Percentiles rank a stretch among this genome's conserved stretches.
phyloP scores from a whole-genome alignment of 23 tunicate genomes.

The Ascidia mentula region DNA sequence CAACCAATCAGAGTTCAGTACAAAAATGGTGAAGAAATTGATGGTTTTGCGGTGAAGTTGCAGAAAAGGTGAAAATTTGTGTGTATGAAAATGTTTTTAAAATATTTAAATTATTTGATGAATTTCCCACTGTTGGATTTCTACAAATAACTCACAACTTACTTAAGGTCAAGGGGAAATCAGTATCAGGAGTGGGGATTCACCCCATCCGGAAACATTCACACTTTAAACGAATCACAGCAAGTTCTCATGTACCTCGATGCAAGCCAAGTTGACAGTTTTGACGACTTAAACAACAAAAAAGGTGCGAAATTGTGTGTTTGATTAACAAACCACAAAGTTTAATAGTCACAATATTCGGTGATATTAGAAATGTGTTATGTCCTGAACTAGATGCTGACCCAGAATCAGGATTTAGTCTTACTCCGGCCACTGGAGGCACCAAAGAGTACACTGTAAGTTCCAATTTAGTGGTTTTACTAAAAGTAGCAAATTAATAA shows the following conservation, averaged over 20 bases:
- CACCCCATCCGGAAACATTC: slow-evolving; percentile 61
- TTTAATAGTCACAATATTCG: too few relatives aligned
- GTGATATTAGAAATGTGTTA: too few relatives aligned
- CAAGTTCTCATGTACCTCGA: slow-evolving; percentile 41
- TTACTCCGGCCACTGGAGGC: neutral
- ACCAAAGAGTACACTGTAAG: neutral
- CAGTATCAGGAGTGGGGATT: slow-evolving; percentile 50
- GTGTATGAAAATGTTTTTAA: too few relatives aligned
- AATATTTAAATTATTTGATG: neutral
- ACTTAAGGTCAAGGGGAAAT: slow-evolving; percentile 14
- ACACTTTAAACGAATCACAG: neutral
- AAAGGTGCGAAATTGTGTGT: too few relatives aligned
- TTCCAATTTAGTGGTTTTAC: neutral
- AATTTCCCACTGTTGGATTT: neutral
- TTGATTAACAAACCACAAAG: too few relatives aligned
- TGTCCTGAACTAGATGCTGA: too few relatives aligned
- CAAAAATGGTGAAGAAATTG: slow-evolving; percentile 37
- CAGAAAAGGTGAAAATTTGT: slow-evolving; percentile 42
- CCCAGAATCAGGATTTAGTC: slow-evolving; percentile 1
- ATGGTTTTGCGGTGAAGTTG: slow-evolving; percentile 52
- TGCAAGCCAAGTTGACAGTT: neutral
- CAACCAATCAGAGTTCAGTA: slow-evolving; percentile 46
- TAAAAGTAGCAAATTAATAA: too few relatives aligned
- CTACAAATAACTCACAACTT: neutral
- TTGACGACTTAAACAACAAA: slow-evolving; percentile 14